Evolutionary conservation across 1,140 invertebrate species (phyloP), one percentile per base, ranked within the genome.

Genomic region (Holcopasites calliopsidis): DNA sequence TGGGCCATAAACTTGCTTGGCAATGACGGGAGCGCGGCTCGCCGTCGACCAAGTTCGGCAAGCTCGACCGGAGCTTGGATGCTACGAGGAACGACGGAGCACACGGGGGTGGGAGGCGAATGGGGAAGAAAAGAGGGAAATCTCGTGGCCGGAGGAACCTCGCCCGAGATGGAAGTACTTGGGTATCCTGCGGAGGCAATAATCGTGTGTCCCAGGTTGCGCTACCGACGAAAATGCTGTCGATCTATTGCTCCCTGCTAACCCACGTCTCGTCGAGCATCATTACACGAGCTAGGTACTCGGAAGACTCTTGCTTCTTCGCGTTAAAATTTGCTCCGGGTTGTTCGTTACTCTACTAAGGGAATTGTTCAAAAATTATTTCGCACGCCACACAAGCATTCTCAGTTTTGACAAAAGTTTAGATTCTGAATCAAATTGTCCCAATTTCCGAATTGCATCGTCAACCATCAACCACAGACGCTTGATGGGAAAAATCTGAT

Each of bases 1-100:
- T 91, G 88, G 83, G 88, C 89, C 87, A 92, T 91, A 92, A 92
- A 92, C 90, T 92, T 91, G 87, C 71, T 91, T 91, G 90, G 88
- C 89, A 91, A 91, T 91, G 90, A 91, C 90, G 89, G 86, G 87
- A 76, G 70, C 77, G 80, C 72, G 80, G 68, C 64, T 76, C 82
- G 65, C 64, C 69, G 76, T 75, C 86, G 82, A 79, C 77, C 78
- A 82, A 86, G 82, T 85, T 85, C 84, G 88, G 83, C 86, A 88
- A 88, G 84, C 83, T 62, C 49, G 50, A 35, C 31, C 52, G 70
- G 57, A 66, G 42, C 60, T 26, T 57, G 60, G 71, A 61, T 70
- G 28, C 69, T 50, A 40, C 70, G 38, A 35, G 71, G 13, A 54
- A 35, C 38, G 3, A n/a, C 18, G 28, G 50, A 31, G n/a, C n/a